Evolutionary conservation across 2,888 invertebrate genomes (phyloP), one percentile per base, ranked within the genome.

Genomic region (Phorcus lineatus): DNA sequence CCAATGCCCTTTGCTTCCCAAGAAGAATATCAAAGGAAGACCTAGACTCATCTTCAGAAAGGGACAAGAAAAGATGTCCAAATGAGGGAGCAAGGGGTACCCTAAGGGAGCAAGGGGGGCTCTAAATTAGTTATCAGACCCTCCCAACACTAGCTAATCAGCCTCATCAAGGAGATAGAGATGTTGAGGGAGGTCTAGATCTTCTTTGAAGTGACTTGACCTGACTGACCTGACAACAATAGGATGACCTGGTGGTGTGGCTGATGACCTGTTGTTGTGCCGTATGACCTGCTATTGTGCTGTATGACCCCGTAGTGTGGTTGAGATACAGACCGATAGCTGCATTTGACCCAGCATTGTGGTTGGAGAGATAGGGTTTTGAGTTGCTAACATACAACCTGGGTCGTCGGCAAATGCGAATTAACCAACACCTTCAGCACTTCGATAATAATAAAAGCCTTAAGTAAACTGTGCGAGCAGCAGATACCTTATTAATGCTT

Each of bases 221-320:
- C 76, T 28, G 28, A 19, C 22, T 53, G 53, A 40, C 75, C 76
- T 54, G 24, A 54, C 7, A 24, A 76, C 76, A 76, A 76, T 76
- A n/a, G 55, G 76, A 76, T 55, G 76, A 55, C 76, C 76, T 19
- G 36, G 0, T 7, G 24, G 17, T 70, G 70, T 70, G 6, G 31
- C 28, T 31, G 70, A 70, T 28, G 70, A 70, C 36, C 47, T 47
- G 36, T 36, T 36, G 7, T 47, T 47, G 47, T 47, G 47, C 13
- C 11, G 47, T 47, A 47, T 47, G 47, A 47, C 47, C 47, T 47
- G 47, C 4, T 6, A 47, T 47, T 47, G 47, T 47, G 47, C 13
- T 6, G 47, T 47, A 47, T 11, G 13, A 11, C 47, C 47, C 13
- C 1, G 13, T 47, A 47, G 1, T 11, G 13, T 47, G 47, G 47